Evolutionary conservation across 1,140 invertebrate genomes (phyloP).

Genomic region (Drosophila albomicans): DNA sequence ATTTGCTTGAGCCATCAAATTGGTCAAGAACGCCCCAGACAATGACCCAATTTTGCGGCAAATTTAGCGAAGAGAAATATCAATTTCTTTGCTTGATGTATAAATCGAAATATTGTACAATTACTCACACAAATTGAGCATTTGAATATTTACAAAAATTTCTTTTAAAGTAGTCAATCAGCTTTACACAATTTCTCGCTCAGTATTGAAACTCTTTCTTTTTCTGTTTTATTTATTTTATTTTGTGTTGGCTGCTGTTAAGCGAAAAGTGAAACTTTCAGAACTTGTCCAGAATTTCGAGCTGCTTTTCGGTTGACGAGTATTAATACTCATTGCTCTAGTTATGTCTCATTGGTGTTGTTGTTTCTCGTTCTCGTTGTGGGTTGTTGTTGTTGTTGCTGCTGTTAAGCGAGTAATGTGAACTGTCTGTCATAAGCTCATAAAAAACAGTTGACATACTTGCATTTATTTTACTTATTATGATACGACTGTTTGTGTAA

Average conservation of each 20-base stretch:
- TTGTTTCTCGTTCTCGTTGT: constrained; percentile 14
- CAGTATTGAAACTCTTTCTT: constrained; percentile 6
- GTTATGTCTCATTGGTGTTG: constrained; percentile 46
- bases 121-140: neutral
- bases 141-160: constrained; percentile 19
- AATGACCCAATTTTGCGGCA: constrained; percentile 65
- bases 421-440: constrained; percentile 49
- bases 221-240: neutral
- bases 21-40: constrained; percentile 64
- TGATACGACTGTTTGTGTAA: constrained; percentile 47
- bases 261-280: constrained; percentile 72
- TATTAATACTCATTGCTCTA: constrained; percentile 71
- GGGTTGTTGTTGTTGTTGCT: constrained; percentile 33
- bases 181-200: neutral
- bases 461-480: constrained; percentile 69
- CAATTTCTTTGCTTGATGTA: constrained; percentile 24
- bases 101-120: constrained; percentile 14
- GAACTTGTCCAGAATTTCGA: constrained; percentile 59
- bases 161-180: neutral
- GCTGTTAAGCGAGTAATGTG: constrained; percentile 33
- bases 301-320: constrained; percentile 41
- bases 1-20: constrained; percentile 28
- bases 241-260: neutral
- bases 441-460: constrained; percentile 67
- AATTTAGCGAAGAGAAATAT: constrained; percentile 39